Evolutionary conservation across 2,113 vertebrate species (phyloP).

Genomic region (Alethe diademata): DNA sequence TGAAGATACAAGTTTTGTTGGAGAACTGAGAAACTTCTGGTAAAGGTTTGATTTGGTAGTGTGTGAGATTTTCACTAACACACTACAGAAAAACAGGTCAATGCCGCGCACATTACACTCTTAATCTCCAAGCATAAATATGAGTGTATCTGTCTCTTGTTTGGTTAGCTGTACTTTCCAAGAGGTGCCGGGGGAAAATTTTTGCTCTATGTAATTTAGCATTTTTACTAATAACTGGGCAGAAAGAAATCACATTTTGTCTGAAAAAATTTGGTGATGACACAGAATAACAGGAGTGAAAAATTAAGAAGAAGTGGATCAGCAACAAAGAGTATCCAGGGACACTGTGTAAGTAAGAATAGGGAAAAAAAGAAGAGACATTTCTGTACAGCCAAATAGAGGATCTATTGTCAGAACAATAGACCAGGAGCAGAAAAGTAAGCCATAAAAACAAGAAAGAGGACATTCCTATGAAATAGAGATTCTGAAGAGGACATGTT

Average conservation of each 20-base stretch:
- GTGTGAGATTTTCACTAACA: background rate
- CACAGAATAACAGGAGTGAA: background rate
- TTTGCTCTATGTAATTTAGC: background rate
- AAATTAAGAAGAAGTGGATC: background rate
- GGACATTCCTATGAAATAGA: background rate
- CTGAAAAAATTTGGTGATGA: background rate
- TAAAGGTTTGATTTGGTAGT: background rate
- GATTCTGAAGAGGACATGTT: background rate
- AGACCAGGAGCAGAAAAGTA: background rate
- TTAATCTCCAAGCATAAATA: background rate
- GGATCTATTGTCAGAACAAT: background rate
- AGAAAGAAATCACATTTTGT: background rate
- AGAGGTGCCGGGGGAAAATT: background rate
- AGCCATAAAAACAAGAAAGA: background rate
- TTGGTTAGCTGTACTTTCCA: background rate
- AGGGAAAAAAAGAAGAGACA: background rate
- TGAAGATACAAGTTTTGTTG: background rate
- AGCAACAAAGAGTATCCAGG: background rate
- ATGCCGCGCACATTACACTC: background rate
- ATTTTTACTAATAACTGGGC: background rate
- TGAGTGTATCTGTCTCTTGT: background rate
- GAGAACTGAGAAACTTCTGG: background rate
- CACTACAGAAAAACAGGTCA: background rate
- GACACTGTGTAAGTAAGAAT: background rate
- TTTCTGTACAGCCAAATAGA: background rate